phyloP scores from a whole-genome alignment of 2,888 invertebrate species.

The Syrista parreyssii region DNA sequence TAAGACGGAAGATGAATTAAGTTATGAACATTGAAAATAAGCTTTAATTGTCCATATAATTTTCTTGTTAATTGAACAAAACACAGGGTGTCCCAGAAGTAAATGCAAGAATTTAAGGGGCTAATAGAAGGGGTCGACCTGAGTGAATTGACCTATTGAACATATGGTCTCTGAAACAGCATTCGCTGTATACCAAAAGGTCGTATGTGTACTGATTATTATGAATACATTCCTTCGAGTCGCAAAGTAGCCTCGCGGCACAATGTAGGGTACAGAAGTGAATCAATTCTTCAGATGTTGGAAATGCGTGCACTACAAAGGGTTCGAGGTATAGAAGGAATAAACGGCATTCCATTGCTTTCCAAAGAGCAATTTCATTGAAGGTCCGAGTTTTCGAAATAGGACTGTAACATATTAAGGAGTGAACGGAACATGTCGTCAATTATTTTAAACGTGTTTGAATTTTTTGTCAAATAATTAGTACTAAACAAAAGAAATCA shows the following conservation, averaged over 20 bases:
- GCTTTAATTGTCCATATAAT: slow-evolving; percentile 27
- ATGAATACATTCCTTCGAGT: slow-evolving; percentile 16
- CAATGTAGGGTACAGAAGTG: slow-evolving; percentile 33
- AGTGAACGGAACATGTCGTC: not conserved
- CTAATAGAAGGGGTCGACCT: too few species aligned
- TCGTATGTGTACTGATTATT: slow-evolving; percentile 28
- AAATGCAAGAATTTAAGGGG: too few species aligned
- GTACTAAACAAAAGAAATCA: not conserved
- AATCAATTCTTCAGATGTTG: slow-evolving; percentile 22
- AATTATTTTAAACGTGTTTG: not conserved
- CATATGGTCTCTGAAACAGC: too few species aligned
- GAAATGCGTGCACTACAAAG: slow-evolving; percentile 24
- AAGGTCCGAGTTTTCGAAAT: slow-evolving; percentile 26
- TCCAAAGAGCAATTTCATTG: slow-evolving; percentile 26
- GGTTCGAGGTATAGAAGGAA: slow-evolving; percentile 34
- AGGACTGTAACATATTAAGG: not conserved
- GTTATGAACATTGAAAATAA: slow-evolving; percentile 37
- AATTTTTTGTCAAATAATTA: slow-evolving; percentile 9
- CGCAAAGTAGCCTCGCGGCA: slow-evolving; percentile 31
- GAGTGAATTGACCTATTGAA: too few species aligned
- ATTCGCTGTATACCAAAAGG: slow-evolving; percentile 28
- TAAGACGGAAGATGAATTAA: slow-evolving; percentile 36
- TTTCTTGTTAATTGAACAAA: slow-evolving; percentile 26
- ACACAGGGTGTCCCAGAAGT: too few species aligned
- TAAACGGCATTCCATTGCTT: slow-evolving; percentile 33